phyloP scores from a whole-genome alignment of 2,113 vertebrate species.

The Indicator maculatus region DNA sequence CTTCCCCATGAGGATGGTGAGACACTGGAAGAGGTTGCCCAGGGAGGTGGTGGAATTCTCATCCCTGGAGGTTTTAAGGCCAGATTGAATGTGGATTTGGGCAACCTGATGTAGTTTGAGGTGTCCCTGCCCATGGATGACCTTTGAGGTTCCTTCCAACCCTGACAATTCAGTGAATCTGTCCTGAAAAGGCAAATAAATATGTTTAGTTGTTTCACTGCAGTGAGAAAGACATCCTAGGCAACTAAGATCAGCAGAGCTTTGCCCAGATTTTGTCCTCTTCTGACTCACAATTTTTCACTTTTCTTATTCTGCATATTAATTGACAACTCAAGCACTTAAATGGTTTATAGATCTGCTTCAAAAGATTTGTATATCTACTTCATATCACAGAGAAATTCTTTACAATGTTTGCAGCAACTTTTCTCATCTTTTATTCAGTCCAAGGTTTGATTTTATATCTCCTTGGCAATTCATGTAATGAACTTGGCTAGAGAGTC shows the following conservation, averaged over 20 bases:
- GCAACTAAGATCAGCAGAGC: background rate
- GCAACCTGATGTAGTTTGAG: too few relatives aligned
- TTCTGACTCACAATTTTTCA: background rate
- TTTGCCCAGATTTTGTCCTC: background rate
- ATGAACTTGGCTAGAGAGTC: slow-evolving; percentile 19
- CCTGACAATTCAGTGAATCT: too few relatives aligned
- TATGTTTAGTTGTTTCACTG: background rate
- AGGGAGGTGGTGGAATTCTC: too few relatives aligned
- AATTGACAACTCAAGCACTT: background rate
- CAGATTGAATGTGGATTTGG: too few relatives aligned
- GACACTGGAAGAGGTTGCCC: too few relatives aligned
- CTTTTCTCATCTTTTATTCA: slow-evolving; percentile 11
- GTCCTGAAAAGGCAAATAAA: background rate
- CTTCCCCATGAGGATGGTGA: too few relatives aligned
- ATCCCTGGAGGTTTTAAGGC: too few relatives aligned
- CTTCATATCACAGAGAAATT: background rate
- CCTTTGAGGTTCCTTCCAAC: too few relatives aligned
- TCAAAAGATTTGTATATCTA: background rate
- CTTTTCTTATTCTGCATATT: background rate
- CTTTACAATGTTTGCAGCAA: background rate
- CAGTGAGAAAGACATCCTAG: background rate
- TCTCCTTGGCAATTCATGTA: slow-evolving; percentile 51
- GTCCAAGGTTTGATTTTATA: slow-evolving; percentile 21
- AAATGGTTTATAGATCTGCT: background rate
- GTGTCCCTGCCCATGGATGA: too few relatives aligned